Conservation (phyloP, 2,797 vertebrate species). For the Peromyscus eremicus region DNA sequence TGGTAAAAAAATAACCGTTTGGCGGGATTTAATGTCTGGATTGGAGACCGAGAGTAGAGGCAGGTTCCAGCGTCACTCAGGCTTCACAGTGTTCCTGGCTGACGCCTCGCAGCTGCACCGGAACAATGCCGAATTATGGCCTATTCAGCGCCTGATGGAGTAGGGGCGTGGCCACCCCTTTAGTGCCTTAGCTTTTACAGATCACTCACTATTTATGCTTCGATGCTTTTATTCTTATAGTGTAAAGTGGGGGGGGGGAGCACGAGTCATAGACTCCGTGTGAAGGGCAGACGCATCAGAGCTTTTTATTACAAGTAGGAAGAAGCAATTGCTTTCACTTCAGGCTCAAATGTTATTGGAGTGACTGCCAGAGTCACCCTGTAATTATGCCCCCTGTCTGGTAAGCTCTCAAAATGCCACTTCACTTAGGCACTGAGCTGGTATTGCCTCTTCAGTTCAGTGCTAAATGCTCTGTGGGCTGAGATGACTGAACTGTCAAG, state of each 20-base stretch:
- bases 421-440: background rate
- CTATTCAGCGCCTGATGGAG: constrained; percentile 60
- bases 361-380: constrained; percentile 12
- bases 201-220: constrained; percentile 37
- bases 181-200: constrained; percentile 13
- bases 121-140: constrained; percentile 57
- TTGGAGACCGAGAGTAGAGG: background rate
- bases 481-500: constrained; percentile 35
- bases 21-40: background rate
- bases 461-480: constrained; percentile 41
- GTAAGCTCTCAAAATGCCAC: constrained; percentile 52
- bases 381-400: constrained; percentile 57
- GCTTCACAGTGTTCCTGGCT: background rate
- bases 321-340: constrained; percentile 47
- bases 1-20: background rate
- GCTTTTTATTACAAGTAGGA: constrained; percentile 34
- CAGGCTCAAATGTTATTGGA: background rate
- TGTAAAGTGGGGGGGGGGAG: background rate
- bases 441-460: background rate
- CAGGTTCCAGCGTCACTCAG: background rate
- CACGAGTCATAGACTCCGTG: background rate
- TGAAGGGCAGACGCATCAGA: constrained; percentile 15
- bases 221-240: background rate
- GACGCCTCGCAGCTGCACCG: background rate
- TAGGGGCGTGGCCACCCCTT: background rate